Base-by-base conservation (phyloP, 2,113 vertebrate genomes). In the Oncorhynchus kisutch region DNA sequence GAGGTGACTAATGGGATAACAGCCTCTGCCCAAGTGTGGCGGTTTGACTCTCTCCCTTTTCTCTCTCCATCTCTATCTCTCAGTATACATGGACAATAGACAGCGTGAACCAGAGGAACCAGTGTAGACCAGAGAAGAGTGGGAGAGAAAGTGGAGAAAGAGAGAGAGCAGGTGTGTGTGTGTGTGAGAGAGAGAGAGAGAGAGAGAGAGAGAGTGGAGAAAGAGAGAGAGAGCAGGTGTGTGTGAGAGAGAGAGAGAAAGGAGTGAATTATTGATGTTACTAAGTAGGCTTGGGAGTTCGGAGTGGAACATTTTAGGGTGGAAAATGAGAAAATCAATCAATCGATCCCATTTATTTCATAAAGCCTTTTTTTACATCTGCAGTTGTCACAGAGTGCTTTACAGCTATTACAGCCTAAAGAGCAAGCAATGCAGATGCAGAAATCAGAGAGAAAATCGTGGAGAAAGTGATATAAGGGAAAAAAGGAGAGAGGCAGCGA, bases 1-100 rank as follows among this genome's bases (percentile, higher is more conserved):
- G 65, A 72, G 70, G 72, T 27, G 22, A 57, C 62, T 71, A 59
- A 69, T 76, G 71, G 48, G 13, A n/a, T 29, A 62, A 64, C 57
- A 12, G 29, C 59, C 14, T 18, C 60, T 22, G 34, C 34, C n/a
- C n/a, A n/a, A 51, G 70, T 72, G 29, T 45, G 13, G 39, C 27
- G 24, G 29, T 69, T 25, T 45, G 29, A 64, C 59, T 64, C 11
- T 48, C 4, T 64, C 14, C 31, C 24, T 71, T 22, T 25, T 25
- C 69, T 71, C 70, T 57, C 49, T 71, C 48, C 24, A 22, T 54
- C 22, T 27, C 48, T 71, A 5, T 27, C 70, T 31, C 70, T 54
- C 48, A 54, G 70, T 54, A 66, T 49, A 31, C 1, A 25, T 45
- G 51, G 49, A 45, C 67, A 51, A 31, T 29, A 31, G 64, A 60